phyloP scores from a whole-genome alignment of 2,888 invertebrate genomes.

The Acleris holmiana region DNA sequence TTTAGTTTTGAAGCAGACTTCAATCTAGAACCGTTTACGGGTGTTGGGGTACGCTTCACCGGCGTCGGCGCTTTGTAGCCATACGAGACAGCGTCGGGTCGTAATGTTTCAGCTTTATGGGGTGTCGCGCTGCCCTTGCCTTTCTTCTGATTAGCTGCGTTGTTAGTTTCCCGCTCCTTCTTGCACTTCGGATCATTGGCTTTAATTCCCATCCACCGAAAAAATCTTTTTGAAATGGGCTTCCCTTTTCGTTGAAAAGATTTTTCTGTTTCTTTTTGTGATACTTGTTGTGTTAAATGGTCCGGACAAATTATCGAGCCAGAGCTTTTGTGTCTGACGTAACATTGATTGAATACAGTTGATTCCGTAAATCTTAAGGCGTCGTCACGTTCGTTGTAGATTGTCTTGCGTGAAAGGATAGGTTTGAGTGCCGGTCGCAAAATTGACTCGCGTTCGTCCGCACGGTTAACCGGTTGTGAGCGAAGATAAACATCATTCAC shows the following conservation, averaged over 20 bases:
- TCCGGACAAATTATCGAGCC: not conserved
- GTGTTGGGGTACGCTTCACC: not conserved
- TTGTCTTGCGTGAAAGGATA: not conserved
- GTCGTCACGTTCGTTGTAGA: not conserved
- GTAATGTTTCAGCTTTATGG: not conserved
- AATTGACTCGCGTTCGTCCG: not conserved
- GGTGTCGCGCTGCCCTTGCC: not conserved
- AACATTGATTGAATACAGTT: not conserved
- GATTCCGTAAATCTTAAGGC: not conserved
- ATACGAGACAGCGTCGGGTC: too few species aligned
- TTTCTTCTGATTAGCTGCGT: not conserved
- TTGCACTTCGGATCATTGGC: not conserved
- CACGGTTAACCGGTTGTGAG: too few species aligned
- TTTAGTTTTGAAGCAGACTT: not conserved
- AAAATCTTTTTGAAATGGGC: conserved; percentile 8
- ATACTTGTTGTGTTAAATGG: not conserved
- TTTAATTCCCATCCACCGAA: conserved; percentile 3
- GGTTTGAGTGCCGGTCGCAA: not conserved
- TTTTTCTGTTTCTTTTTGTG: not conserved
- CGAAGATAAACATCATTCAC: too few species aligned
- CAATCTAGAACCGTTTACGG: not conserved
- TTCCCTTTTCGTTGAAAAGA: not conserved
- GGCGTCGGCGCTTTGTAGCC: not conserved
- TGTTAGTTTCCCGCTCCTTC: not conserved
- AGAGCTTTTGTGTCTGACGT: not conserved